These are phyloP conservation scores for Sciurus vulgaris DNA, from an alignment of 2,797 vertebrate genomes.

Conservation along the genomic window DNA sequence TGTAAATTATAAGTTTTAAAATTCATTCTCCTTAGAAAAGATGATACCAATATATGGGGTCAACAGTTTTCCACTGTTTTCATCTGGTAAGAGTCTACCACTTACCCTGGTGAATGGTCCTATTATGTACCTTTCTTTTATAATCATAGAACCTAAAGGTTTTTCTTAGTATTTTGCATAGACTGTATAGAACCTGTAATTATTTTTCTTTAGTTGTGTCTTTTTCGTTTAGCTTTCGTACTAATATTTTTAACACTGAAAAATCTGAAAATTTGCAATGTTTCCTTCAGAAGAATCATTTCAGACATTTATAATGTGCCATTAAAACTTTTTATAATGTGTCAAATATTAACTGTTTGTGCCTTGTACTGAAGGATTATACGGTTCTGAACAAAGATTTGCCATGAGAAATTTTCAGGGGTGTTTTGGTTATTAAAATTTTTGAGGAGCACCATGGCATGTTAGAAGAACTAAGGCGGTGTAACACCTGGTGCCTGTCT, in stretches of 20 bases:
- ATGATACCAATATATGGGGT: not conserved
- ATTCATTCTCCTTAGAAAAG: not conserved
- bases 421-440: not conserved
- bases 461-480: not conserved
- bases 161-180: not conserved
- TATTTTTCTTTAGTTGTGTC: not conserved
- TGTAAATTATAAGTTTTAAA: constrained; percentile 23
- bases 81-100: not conserved
- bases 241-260: constrained; percentile 23
- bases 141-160: not conserved
- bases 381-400: constrained; percentile 15
- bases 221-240: not conserved
- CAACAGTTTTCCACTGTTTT: not conserved
- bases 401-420: not conserved
- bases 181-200: not conserved
- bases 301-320: not conserved
- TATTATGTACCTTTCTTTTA: not conserved
- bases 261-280: not conserved
- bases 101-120: not conserved
- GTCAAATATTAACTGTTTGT: not conserved
- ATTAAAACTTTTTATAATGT: not conserved
- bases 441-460: not conserved
- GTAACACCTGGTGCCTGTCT: not conserved
- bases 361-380: not conserved
- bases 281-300: not conserved